Percentiles rank a stretch among this genome's conserved stretches.
Evolutionary conservation across 2,113 vertebrate genomes (phyloP).

Genomic region (Corythornis cristatus): DNA sequence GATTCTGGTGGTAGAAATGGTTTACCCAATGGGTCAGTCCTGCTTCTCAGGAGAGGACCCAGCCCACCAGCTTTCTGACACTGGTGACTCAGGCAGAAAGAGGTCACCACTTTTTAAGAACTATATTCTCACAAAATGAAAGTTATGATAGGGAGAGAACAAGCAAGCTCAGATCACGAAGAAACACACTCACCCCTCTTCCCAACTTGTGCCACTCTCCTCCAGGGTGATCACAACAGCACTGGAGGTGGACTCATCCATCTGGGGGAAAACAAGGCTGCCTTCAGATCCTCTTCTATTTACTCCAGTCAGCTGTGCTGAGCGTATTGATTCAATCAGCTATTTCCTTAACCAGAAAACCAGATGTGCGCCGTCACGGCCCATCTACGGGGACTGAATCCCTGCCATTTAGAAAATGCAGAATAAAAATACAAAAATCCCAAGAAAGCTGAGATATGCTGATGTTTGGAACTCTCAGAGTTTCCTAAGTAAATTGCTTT

Average conservation of each 20-base stretch:
- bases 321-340: constrained; percentile 44
- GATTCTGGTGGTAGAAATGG: background rate
- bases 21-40: background rate
- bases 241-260: background rate
- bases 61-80: background rate
- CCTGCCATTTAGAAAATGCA: constrained; percentile 55
- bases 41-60: background rate
- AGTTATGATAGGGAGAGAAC: background rate
- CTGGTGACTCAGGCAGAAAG: background rate
- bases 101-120: rapidly evolving
- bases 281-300: constrained; percentile 48
- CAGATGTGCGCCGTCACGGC: constrained; percentile 65
- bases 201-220: background rate
- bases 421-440: constrained; percentile 51
- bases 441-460: constrained; percentile 49
- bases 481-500: constrained; percentile 56
- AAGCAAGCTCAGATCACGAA: background rate
- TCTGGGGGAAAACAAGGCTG: constrained; percentile 31
- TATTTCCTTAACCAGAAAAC: constrained; percentile 55
- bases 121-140: background rate
- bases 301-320: constrained; percentile 59
- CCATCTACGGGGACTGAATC: constrained; percentile 59
- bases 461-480: constrained; percentile 20
- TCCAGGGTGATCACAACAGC: background rate
- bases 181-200: background rate